Evolutionary conservation across 2,888 invertebrate genomes (phyloP), one percentile per base, ranked within the genome.

Genomic region (Chaitophorus viminalis): DNA sequence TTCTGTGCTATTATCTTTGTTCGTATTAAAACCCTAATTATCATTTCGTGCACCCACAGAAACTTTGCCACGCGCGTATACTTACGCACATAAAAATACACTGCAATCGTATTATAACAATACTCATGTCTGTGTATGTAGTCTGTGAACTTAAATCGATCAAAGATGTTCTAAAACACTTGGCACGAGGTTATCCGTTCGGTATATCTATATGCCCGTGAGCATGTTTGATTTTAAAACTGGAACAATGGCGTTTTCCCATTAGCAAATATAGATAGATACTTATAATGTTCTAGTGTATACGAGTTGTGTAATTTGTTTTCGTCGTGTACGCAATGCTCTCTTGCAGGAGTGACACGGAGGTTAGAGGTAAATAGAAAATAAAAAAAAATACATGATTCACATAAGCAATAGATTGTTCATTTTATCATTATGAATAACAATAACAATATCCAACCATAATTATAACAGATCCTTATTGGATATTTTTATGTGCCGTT

Each of bases 11-110:
- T 46, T 72, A 72, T 72, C 65, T 39, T 81, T 39, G 79, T 68
- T n/a, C 65, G 33, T 54, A 31, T 29, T 36, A 18, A 29, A 68
- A 81, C 36, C 65, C 79, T 81, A 81, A 81, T 81, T 81, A 81
- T 81, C 65, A 68, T 29, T 54, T n/a, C 70, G 6, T 46, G 25
- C 70, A 46, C 31, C 29, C 31, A 14, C 6, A n/a, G 21, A 46
- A 68, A 31, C 70, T 25, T n/a, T n/a, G n/a, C 21, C 60, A 6
- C 54, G 5, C 54, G 6, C 54, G 54, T 3, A 21, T n/a, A 65
- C 65, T 5, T n/a, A 70, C 31, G 31, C 31, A 31, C 70, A 17
- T 17, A 70, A 31, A 18, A 3, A 3, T 0, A 70, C 29, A 68
- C 60, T 6, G 21, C 18, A 18, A n/a, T 65, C 65, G 29, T 68